Percentiles rank a stretch among this genome's conserved stretches.
Evolutionary conservation across 2,888 invertebrate species (phyloP).

Genomic region (Heliconius hortense): DNA sequence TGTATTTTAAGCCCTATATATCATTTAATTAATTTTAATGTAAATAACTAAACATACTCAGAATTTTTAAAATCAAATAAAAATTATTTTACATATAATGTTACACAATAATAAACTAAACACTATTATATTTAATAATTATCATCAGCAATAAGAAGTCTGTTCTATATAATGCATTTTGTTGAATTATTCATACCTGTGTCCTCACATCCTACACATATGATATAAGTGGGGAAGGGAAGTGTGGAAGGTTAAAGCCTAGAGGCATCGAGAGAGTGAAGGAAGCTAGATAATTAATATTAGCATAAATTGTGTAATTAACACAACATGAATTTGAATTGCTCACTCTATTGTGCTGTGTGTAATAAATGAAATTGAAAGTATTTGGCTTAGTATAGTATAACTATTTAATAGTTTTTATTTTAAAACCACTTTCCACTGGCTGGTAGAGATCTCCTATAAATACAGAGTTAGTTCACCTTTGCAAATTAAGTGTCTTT

Average conservation of each 20-base stretch:
- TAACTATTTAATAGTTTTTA: background rate
- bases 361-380: conserved; percentile 22
- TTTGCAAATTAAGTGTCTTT: too few species aligned
- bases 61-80: too few species aligned
- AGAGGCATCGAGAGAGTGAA: conserved; percentile 37
- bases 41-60: too few species aligned
- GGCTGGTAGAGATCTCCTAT: background rate
- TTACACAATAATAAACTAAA: background rate
- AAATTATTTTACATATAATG: background rate
- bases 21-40: too few species aligned
- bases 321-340: conserved; percentile 28
- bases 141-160: background rate
- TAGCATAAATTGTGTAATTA: conserved; percentile 40
- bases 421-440: background rate
- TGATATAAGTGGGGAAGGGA: conserved; percentile 40
- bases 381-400: background rate
- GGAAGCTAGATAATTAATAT: conserved; percentile 42
- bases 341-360: conserved; percentile 11
- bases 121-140: background rate
- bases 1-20: too few species aligned
- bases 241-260: conserved; percentile 41
- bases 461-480: too few species aligned
- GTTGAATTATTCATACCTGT: conserved; percentile 23
- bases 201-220: conserved; percentile 33
- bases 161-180: background rate